Conservation (phyloP, 2,888 invertebrate genomes). For the Caenorhabditis panamensis region DNA sequence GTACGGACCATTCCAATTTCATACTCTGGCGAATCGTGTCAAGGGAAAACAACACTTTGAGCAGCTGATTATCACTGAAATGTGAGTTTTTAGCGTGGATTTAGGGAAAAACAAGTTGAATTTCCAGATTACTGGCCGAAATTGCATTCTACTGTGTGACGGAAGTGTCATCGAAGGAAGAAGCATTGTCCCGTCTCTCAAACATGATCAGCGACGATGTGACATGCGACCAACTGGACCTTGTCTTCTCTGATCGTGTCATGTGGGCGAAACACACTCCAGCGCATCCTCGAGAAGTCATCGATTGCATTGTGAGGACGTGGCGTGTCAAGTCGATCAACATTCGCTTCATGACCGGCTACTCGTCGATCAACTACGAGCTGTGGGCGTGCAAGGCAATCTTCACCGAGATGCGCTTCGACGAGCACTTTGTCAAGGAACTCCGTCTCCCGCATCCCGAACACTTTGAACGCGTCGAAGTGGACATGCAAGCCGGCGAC, state of each 20-base stretch:
- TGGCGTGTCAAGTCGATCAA: constrained; percentile 48
- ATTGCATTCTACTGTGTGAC: constrained; percentile 35
- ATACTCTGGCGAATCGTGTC: constrained; percentile 25
- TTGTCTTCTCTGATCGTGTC: constrained; percentile 55
- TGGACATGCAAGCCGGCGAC: constrained; percentile 49
- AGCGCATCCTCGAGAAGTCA: constrained; percentile 52
- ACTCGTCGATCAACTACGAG: constrained; percentile 38
- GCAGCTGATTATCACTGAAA: constrained; percentile 50
- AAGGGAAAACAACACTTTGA: constrained; percentile 16
- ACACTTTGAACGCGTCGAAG: constrained; percentile 43
- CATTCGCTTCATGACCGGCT: constrained; percentile 50
- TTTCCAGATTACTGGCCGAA: constrained; percentile 44
- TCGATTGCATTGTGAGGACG: constrained; percentile 48
- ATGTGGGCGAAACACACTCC: constrained; percentile 37
- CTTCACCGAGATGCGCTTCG: constrained; percentile 51
- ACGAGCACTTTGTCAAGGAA: constrained; percentile 41
- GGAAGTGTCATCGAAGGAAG: constrained; percentile 7
- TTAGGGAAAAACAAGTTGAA: background rate
- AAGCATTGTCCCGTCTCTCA: constrained; percentile 35
- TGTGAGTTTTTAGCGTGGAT: constrained; percentile 18
- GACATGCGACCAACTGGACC: constrained; percentile 47
- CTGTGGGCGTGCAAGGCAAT: constrained; percentile 33
- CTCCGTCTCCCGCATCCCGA: constrained; percentile 22
- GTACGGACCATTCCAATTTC: constrained; percentile 54
- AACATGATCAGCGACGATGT: constrained; percentile 16